Percentiles rank a stretch among this genome's conserved stretches.
phyloP scores from a whole-genome alignment of 2,113 vertebrate genomes.

The Gulo gulo region DNA sequence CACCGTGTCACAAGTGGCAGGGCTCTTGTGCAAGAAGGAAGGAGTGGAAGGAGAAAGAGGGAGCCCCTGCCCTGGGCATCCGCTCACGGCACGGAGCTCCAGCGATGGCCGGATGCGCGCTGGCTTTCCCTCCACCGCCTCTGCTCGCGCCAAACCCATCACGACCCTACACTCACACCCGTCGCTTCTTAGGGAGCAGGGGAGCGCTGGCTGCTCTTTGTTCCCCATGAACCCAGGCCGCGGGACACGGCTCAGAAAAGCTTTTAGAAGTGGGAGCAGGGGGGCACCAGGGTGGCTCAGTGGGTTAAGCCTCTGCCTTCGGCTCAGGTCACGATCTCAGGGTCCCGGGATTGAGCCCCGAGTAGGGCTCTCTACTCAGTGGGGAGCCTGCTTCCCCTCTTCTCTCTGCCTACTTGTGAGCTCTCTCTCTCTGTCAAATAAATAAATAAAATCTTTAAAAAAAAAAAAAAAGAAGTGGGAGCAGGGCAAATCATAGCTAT shows the following conservation, averaged over 20 bases:
- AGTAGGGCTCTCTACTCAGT: too few species aligned
- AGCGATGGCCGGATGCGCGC: conserved; percentile 28
- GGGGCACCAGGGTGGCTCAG: too few species aligned
- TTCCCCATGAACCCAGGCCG: not conserved
- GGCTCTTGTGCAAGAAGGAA: conserved; percentile 63
- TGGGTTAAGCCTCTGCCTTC: too few species aligned
- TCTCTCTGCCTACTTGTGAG: too few species aligned
- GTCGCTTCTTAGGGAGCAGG: fast-evolving
- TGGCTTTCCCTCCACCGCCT: not conserved
- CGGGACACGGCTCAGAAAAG: not conserved
- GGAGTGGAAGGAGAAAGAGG: conserved; percentile 11
- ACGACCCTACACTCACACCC: fast-evolving
- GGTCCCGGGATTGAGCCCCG: too few species aligned
- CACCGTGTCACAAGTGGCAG: conserved; percentile 66
- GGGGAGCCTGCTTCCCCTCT: too few species aligned
- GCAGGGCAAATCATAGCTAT: fast-evolving
- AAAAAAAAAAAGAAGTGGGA: not conserved
- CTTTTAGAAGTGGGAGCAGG: not conserved
- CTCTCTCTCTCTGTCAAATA: too few species aligned
- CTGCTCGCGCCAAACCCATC: not conserved
- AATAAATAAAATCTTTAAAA: too few species aligned
- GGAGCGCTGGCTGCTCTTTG: fast-evolving
- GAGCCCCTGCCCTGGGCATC: conserved; percentile 59
- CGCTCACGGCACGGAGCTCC: conserved; percentile 40
- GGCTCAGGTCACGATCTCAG: too few species aligned